Conservation (phyloP, 1,140 invertebrate species). For the Calliphora vicina region DNA sequence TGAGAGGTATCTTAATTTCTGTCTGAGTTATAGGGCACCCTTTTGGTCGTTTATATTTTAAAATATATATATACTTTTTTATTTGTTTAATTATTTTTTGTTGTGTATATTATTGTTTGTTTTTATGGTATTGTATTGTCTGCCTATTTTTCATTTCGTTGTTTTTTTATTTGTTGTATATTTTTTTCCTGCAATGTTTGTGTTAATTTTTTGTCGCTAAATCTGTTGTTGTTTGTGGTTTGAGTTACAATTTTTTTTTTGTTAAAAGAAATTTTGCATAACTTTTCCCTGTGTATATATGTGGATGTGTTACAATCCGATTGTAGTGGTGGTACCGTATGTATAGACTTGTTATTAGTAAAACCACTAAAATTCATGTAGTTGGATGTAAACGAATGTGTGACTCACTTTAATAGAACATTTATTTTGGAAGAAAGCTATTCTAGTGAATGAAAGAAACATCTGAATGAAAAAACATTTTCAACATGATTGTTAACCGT, state of each 20-base stretch:
- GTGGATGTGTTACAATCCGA: background rate
- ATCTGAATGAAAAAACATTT: no score
- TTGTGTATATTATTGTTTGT: background rate
- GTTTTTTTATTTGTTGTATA: background rate
- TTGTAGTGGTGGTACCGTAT: background rate
- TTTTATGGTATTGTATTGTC: background rate
- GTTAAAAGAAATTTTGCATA: background rate
- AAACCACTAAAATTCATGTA: background rate
- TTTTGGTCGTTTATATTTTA: no score
- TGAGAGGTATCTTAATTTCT: no score
- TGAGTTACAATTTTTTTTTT: background rate
- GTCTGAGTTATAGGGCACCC: no score
- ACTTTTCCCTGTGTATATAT: background rate
- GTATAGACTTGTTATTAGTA: background rate
- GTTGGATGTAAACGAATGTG: no score
- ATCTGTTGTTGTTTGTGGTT: conserved; percentile 2
- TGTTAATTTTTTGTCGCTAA: conserved; percentile 17
- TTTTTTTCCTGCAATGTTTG: background rate
- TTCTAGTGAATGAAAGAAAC: no score
- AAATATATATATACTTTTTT: no score
- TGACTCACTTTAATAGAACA: no score
- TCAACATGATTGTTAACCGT: no score
- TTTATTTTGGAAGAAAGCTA: no score
- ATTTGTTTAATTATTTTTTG: background rate
- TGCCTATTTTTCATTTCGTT: background rate